Percentiles rank a stretch among this genome's conserved stretches.
Evolutionary conservation across 2,888 invertebrate species (phyloP).

Genomic region (Polyommatus icarus): DNA sequence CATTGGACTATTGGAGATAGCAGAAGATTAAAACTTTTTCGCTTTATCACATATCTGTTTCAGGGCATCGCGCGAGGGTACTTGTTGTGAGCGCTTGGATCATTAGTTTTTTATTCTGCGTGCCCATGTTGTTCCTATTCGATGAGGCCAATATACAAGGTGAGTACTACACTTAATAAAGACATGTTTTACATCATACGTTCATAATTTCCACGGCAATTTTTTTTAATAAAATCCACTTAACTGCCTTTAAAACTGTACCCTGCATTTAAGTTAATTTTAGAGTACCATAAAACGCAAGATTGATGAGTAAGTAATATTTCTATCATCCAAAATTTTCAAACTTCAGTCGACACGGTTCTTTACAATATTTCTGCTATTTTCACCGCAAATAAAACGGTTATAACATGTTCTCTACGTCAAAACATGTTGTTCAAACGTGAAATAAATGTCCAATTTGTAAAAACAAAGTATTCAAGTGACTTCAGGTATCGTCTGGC

Average conservation of each 20-base stretch:
- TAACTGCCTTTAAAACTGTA: no score
- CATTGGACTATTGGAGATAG: no score
- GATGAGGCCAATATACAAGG: conserved; percentile 72
- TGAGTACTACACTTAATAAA: no score
- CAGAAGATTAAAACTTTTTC: no score
- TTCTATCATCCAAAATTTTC: no score
- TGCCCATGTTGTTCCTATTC: conserved; percentile 89
- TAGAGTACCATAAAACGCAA: no score
- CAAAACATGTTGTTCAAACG: background rate
- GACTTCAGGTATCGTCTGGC: background rate
- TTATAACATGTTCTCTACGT: background rate
- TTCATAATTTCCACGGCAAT: no score
- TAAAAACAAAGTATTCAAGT: background rate
- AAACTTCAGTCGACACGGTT: no score
- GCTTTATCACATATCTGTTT: background rate
- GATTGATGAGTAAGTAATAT: no score
- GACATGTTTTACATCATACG: no score
- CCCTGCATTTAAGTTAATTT: no score
- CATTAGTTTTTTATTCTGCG: conserved; percentile 89
- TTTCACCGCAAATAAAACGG: background rate
- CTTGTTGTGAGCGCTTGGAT: conserved; percentile 91
- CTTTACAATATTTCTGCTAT: background rate
- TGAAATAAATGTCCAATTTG: conserved; percentile 15
- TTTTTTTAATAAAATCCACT: no score
- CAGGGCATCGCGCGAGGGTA: conserved; percentile 91